These are phyloP conservation scores for Gopherus evgoodei DNA, from an alignment of 2,113 vertebrate species.

Conservation along the genomic window DNA sequence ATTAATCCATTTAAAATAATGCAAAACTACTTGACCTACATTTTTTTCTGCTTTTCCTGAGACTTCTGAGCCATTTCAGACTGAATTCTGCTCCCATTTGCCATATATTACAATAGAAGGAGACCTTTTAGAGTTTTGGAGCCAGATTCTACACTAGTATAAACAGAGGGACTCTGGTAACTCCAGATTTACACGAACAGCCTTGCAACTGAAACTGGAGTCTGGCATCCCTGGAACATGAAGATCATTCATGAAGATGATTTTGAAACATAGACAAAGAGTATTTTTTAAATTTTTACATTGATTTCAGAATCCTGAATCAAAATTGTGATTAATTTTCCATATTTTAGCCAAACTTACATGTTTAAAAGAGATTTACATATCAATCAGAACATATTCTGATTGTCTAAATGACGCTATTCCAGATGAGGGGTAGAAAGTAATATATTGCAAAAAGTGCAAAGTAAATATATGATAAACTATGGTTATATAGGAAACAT, in stretches of 20 bases:
- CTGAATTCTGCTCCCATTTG: neutral
- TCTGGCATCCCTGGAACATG: neutral
- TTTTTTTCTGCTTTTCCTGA: slow-evolving; percentile 43
- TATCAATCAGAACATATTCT: slow-evolving; percentile 15
- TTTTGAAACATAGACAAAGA: slow-evolving; percentile 35
- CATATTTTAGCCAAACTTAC: slow-evolving; percentile 18
- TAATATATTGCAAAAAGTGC: slow-evolving; percentile 54
- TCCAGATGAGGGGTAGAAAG: neutral
- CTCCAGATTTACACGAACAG: neutral
- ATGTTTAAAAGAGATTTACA: slow-evolving; percentile 2
- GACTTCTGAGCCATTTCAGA: slow-evolving; percentile 54
- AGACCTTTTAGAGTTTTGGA: neutral
- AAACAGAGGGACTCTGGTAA: neutral
- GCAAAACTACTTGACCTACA: slow-evolving; percentile 18
- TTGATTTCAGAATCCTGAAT: slow-evolving; percentile 28
- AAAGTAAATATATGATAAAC: slow-evolving; percentile 46
- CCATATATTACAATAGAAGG: neutral
- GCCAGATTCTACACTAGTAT: neutral
- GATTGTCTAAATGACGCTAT: neutral
- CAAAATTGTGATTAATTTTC: slow-evolving; percentile 38
- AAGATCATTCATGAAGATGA: slow-evolving; percentile 58
- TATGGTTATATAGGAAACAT: slow-evolving; percentile 53
- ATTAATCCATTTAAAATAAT: neutral
- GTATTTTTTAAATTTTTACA: slow-evolving; percentile 67
- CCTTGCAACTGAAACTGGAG: neutral